Conservation (phyloP, 2,888 invertebrate genomes). For the Hydriomena furcata region DNA sequence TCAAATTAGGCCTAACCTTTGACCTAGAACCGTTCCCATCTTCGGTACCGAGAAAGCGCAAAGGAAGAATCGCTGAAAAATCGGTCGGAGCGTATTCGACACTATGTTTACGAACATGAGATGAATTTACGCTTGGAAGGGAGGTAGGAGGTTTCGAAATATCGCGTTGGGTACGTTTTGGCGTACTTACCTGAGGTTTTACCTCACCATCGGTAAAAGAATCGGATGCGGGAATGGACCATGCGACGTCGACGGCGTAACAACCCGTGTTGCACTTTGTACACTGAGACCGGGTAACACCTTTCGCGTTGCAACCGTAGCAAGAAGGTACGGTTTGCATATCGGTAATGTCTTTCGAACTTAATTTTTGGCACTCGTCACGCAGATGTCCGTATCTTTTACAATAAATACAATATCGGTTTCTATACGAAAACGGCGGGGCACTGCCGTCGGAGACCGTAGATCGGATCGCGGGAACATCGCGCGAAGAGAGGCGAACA, state of each 20-base stretch:
- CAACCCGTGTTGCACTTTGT: background rate
- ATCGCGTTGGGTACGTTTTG: background rate
- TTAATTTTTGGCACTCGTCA: too few relatives aligned
- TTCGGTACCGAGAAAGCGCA: background rate
- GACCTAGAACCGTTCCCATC: background rate
- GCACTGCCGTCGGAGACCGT: too few relatives aligned
- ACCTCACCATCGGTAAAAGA: background rate
- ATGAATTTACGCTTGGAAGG: background rate
- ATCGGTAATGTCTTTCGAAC: too few relatives aligned
- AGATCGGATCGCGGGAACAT: too few relatives aligned
- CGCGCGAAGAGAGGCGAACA: too few relatives aligned
- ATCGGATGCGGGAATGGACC: background rate
- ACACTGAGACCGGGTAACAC: background rate
- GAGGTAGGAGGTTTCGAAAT: background rate
- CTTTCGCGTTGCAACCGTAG: background rate
- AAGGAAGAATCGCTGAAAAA: background rate
- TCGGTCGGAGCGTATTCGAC: background rate
- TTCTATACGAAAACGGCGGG: too few relatives aligned
- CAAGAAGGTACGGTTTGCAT: background rate
- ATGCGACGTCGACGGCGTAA: background rate
- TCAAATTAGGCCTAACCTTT: background rate
- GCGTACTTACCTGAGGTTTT: background rate
- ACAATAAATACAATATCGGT: background rate
- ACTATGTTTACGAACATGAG: background rate
- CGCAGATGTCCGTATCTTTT: background rate